These are phyloP conservation scores for Excalfactoria chinensis DNA, from an alignment of 2,113 vertebrate species.

Conservation along the genomic window DNA sequence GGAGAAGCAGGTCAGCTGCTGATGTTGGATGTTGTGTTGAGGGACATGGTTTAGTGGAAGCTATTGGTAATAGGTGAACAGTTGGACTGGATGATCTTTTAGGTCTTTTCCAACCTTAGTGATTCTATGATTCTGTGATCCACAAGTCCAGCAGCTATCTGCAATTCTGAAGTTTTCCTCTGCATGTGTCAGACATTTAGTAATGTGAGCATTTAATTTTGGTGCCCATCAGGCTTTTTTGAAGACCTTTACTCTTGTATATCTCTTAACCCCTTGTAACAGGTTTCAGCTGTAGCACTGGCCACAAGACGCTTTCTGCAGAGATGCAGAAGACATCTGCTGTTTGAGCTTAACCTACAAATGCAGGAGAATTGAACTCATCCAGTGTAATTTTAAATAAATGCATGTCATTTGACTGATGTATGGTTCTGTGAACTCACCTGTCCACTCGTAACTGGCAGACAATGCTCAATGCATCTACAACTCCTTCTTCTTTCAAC, in stretches of 20 bases:
- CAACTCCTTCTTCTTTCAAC: conserved; percentile 87
- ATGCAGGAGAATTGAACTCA: not conserved
- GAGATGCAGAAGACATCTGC: not conserved
- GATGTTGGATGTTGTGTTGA: too few relatives aligned
- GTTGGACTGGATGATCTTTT: too few relatives aligned
- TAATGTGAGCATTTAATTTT: not conserved
- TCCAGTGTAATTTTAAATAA: not conserved
- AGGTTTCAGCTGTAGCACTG: not conserved
- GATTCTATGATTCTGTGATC: too few relatives aligned
- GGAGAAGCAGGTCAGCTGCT: not conserved
- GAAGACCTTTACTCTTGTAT: not conserved
- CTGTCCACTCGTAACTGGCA: conserved; percentile 93
- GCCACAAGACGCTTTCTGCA: not conserved
- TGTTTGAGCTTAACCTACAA: not conserved
- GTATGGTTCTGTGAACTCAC: conserved; percentile 71
- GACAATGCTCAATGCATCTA: conserved; percentile 90
- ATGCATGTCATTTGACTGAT: not conserved
- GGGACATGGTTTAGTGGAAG: too few relatives aligned
- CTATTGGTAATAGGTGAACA: too few relatives aligned
- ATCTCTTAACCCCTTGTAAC: not conserved
- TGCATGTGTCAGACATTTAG: not conserved
- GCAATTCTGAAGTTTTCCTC: not conserved
- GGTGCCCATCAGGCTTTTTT: not conserved
- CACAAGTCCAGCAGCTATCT: not conserved
- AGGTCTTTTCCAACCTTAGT: too few relatives aligned